A percentile compares a stretch with the other conserved stretches of the same genome.
These are phyloP conservation scores for Microtus pennsylvanicus DNA, from an alignment of 2,113 vertebrate genomes.

Conservation along the genomic window DNA sequence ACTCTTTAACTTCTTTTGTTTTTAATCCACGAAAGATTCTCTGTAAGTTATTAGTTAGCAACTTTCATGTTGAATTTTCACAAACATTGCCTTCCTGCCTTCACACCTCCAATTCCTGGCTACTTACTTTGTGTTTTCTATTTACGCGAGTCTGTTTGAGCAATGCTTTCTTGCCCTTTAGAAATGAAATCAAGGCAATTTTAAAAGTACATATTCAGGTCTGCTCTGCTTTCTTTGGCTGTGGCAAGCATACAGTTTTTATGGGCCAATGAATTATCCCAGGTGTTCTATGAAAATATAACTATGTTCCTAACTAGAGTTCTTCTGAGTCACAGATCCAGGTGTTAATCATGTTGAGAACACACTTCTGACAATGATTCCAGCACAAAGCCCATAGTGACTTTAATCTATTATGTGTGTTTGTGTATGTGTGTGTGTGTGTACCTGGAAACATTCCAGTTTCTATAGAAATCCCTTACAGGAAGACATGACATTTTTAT, in stretches of 20 bases:
- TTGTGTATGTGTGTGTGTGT: background rate
- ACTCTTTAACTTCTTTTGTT: background rate
- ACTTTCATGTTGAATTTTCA: background rate
- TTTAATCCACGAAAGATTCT: background rate
- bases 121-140: background rate
- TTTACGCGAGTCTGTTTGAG: background rate
- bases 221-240: constrained; percentile 5
- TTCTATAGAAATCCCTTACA: background rate
- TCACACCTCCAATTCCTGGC: background rate
- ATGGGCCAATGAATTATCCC: constrained; percentile 29
- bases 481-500: constrained; percentile 34
- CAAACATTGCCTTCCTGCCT: background rate
- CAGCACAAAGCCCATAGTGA: background rate
- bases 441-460: background rate
- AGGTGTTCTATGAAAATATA: constrained; percentile 24
- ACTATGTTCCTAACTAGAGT: background rate
- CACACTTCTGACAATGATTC: constrained; percentile 22
- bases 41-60: constrained; percentile 32
- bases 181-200: background rate
- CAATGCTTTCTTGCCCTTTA: background rate
- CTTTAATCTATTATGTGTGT: background rate
- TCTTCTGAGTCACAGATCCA: constrained; percentile 7
- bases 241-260: constrained; percentile 13
- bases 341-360: constrained; percentile 1
- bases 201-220: background rate